Evolutionary conservation across 2,113 vertebrate genomes (phyloP).

Genomic region (Pavo muticus): DNA sequence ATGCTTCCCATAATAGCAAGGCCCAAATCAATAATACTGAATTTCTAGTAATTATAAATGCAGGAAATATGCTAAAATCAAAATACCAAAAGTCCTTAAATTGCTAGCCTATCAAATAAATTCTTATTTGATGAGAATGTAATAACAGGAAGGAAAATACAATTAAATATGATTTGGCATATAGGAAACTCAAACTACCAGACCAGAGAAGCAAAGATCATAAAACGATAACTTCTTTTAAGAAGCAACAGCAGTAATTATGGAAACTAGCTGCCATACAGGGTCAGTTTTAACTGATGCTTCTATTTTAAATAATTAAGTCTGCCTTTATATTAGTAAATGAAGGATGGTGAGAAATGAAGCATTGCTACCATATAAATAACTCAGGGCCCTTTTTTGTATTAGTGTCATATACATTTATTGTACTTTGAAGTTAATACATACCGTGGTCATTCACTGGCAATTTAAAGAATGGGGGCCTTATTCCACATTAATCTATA

Average conservation of each 20-base stretch:
- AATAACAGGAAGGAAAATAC: background rate
- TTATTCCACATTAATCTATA: background rate
- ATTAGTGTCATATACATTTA: background rate
- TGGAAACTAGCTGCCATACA: background rate
- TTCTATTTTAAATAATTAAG: background rate
- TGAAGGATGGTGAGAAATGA: background rate
- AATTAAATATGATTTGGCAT: background rate
- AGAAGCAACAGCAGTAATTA: background rate
- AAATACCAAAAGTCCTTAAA: background rate
- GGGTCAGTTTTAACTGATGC: background rate
- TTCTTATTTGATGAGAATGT: background rate
- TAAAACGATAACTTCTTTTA: background rate
- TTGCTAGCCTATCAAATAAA: background rate
- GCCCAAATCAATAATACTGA: background rate
- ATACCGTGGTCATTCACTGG: background rate
- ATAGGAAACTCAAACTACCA: background rate
- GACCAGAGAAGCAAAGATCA: background rate
- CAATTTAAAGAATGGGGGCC: background rate
- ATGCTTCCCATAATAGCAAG: background rate
- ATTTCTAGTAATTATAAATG: background rate
- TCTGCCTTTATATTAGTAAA: background rate
- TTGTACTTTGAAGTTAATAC: conserved; percentile 1
- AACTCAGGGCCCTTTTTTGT: background rate
- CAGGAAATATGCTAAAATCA: background rate
- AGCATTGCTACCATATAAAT: background rate